phyloP scores from a whole-genome alignment of 2,797 vertebrate genomes.

The Tapirus indicus region DNA sequence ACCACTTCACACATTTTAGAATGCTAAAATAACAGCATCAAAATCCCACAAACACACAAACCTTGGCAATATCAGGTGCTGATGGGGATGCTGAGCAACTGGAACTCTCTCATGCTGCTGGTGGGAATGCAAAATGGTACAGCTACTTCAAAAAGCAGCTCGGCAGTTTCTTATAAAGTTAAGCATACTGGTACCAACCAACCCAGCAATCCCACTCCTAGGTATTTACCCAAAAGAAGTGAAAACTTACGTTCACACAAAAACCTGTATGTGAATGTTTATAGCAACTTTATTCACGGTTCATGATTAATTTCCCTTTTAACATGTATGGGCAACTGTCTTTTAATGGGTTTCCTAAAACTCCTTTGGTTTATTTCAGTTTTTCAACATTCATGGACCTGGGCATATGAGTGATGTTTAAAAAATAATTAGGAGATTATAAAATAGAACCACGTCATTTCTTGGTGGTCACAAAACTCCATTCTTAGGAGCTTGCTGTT shows the following conservation, averaged over 20 bases:
- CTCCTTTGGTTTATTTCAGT: neutral
- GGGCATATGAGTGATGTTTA: neutral
- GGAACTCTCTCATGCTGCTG: neutral
- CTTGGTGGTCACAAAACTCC: neutral
- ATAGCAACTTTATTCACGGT: neutral
- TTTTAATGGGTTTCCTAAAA: slow-evolving; percentile 4
- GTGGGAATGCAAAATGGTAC: neutral
- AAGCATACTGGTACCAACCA: neutral
- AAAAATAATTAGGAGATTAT: neutral
- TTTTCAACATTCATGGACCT: neutral
- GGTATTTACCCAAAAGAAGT: neutral
- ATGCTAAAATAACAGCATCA: neutral
- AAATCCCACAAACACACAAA: neutral
- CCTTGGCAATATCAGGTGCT: neutral
- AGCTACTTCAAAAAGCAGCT: neutral
- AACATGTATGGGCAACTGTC: neutral
- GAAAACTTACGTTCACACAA: neutral
- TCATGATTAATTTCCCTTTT: neutral
- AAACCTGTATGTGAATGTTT: neutral
- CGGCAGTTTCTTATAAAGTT: neutral
- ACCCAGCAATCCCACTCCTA: neutral
- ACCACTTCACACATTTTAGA: neutral
- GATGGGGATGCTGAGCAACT: neutral
- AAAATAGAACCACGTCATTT: neutral
- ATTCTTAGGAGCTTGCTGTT: neutral